Evolutionary conservation across 2,797 vertebrate species (phyloP), one percentile per base, ranked within the genome.

Genomic region (Coilia nasus): DNA sequence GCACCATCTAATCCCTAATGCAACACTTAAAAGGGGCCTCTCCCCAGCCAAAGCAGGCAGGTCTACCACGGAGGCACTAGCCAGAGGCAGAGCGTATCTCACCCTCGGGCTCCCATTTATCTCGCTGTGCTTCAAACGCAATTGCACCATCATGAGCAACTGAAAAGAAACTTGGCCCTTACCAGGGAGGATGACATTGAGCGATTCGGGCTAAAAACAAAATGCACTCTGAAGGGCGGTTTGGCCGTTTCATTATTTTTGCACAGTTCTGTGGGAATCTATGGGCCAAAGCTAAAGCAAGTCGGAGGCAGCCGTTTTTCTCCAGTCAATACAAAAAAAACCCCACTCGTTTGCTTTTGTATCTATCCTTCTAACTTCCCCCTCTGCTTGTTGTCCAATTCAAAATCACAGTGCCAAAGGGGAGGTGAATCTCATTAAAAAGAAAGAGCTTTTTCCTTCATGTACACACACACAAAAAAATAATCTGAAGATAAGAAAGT

Each of bases 1-100:
- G 50, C 81, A 89, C 88, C 90, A 90, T 89, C 92, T 89, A 41
- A 91, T 90, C 89, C 85, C 84, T 89, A 90, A 94, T 90, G 88
- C 89, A 91, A 89, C 81, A 86, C 88, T 91, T 91, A 89, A 89
- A 84, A 83, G 21, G 17, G 31, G 17, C 17, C 35, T 78, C 35
- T 54, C 41, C 71, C 3, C 64, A 31, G 28, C 28, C 64, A 71
- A 25, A 4, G 28, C 12, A 11, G 64, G 12, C 64, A 71, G 28
- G 31, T 17, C 64, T 3, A 17, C 71, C 71, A 41, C 10, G 71
- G 28, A 44, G 17, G 71, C 71, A 7, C 6, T 41, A 7, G 71
- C 35, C 71, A 44, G 71, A 78, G 71, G 71, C 35, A 21, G 71
- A 78, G 71, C 31, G 44, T 7, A 44, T 6, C 4, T 6, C 35